Base-by-base conservation (phyloP, 2,797 vertebrate species). In the Neomorphus geoffroyi region DNA sequence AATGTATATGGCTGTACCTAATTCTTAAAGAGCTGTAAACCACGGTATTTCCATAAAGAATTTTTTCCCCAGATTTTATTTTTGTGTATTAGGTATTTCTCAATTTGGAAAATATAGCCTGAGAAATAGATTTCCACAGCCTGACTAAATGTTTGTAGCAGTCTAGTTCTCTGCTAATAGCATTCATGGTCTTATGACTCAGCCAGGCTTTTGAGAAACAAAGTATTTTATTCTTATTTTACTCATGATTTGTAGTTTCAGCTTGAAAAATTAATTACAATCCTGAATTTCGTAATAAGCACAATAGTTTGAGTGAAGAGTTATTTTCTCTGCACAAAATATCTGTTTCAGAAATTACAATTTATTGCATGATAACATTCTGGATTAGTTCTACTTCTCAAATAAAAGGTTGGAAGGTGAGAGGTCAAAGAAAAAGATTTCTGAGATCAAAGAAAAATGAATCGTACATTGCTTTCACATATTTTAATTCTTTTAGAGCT, bases 371-470 rank as follows among this genome's bases (percentile, higher is more conserved):
- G 17, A 82, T 78, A 37, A 85, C 19, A 30, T 75, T 58, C 58
- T 57, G 86, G 35, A 92, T 73, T 85, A 53, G 56, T 90, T 96
- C 35, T 80, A 3, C 50, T 80, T 69, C 72, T 80, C 56, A 84
- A 86, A 92, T 50, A 90, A 92, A 95, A 89, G 88, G 58, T 51
- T 87, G 54, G 39, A 82, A 92, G 22, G 23, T 87, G 50, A 39
- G 70, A 94, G 37, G 74, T 92, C 23, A 95, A 77, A 77, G 12
- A 67, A 90, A 82, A 77, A 4, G 2, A 0, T 16, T 45, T 45
- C 18, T 45, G 72, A 94, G 37, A 72, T 92, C 23, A 95, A 79
- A 77, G 11, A 69, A 90, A 77, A 78, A 4, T n/a, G 2, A 0
- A 14, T 39, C 54, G 0, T 48, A 50, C 9, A 51, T 62, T 3